Conservation (phyloP, 2,888 invertebrate species). For the Helleia helle region DNA sequence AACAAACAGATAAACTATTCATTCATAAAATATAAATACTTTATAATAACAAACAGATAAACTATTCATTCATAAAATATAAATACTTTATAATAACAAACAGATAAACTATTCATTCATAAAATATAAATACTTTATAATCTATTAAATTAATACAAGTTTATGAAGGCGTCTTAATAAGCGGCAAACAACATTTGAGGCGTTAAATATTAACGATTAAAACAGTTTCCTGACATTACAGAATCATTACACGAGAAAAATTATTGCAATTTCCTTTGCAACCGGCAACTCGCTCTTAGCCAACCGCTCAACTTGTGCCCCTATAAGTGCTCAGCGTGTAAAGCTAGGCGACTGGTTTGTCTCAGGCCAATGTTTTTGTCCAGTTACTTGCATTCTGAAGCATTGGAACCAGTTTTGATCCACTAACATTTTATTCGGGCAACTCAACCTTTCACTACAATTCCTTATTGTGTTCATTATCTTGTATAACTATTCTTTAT, state of each 20-base stretch:
- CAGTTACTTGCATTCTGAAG: conserved; percentile 70
- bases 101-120: no score
- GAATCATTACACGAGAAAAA: conserved; percentile 16
- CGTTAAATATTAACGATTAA: conserved; percentile 12
- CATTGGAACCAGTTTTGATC: conserved; percentile 63
- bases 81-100: no score
- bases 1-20: no score
- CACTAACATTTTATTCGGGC: conserved; percentile 52
- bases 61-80: no score
- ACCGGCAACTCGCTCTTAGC: conserved; percentile 23
- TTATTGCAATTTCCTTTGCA: conserved; percentile 26
- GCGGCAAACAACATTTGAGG: no score
- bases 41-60: no score
- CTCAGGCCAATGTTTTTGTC: conserved; percentile 64
- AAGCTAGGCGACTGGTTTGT: conserved; percentile 56
- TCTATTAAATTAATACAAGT: no score
- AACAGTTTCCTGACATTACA: conserved; percentile 16
- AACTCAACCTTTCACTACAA: conserved; percentile 61
- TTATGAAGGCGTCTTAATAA: no score
- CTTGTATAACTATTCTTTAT: conserved; percentile 24
- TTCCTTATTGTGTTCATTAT: conserved; percentile 40
- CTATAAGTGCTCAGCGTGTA: conserved; percentile 25
- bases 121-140: no score
- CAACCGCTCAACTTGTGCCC: conserved; percentile 31
- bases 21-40: no score